These are phyloP conservation scores for Sebastes steindachneri DNA, from an alignment of 2,797 vertebrate species.

Conservation along the genomic window DNA sequence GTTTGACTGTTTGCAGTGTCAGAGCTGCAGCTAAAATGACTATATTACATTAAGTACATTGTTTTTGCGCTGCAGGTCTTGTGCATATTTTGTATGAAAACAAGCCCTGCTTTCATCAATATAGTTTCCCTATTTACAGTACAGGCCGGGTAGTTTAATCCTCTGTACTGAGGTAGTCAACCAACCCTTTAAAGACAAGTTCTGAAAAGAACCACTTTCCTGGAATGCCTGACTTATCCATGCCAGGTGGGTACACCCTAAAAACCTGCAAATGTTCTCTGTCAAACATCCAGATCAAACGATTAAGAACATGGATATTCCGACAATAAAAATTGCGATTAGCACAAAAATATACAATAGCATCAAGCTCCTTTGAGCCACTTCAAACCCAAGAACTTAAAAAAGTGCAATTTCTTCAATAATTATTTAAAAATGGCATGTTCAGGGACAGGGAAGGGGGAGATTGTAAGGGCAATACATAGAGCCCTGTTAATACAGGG, in stretches of 20 bases:
- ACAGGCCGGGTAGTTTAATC: constrained; percentile 99
- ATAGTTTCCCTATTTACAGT: constrained; percentile 99
- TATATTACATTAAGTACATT: constrained; percentile 98
- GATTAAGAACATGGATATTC: constrained; percentile 88
- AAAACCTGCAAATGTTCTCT: constrained; percentile 92
- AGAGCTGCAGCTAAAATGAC: constrained; percentile 93
- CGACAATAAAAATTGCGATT: constrained; percentile 87
- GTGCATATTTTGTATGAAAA: constrained; percentile 96
- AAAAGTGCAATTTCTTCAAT: constrained; percentile 86
- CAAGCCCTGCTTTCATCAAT: constrained; percentile 99
- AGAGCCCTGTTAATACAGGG: constrained; percentile 54
- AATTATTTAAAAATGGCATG: constrained; percentile 83
- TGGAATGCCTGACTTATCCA: constrained; percentile 99
- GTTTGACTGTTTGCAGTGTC: constrained; percentile 94
- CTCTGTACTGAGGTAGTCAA: constrained; percentile 99
- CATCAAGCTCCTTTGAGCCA: constrained; percentile 90
- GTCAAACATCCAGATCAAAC: constrained; percentile 87
- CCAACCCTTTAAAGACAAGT: constrained; percentile 99
- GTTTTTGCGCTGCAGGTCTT: constrained; percentile 93
- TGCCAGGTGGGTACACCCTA: constrained; percentile 99
- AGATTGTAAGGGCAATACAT: constrained; percentile 84
- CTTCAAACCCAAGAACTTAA: constrained; percentile 89
- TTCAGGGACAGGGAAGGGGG: constrained; percentile 79
- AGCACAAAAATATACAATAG: constrained; percentile 90
- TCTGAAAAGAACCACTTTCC: constrained; percentile 99